Base-by-base conservation (phyloP, 1,140 invertebrate genomes). In the Dendroctonus valens region DNA sequence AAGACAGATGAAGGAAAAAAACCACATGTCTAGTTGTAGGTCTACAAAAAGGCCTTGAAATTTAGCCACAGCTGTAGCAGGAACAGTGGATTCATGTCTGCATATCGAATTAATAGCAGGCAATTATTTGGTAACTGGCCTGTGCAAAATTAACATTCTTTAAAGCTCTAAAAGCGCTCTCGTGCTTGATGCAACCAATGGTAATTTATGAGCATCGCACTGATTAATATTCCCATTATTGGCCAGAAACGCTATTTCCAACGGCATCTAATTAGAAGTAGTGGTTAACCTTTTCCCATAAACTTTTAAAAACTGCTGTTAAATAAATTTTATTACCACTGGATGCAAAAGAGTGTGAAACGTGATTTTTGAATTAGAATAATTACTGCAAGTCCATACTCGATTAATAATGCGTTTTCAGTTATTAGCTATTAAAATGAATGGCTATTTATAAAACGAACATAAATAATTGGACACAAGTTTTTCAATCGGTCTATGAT, bases 1-100 rank as follows among this genome's bases (percentile, higher is more conserved):
- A 59, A 55, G 52, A 40, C 61, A 64, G 61, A 64, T 64, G 61
- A 64, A 64, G 12, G 39, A 48, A 62, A 41, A 64, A 54, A 46
- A 54, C 15, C 58, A 44, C 41, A 55, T 64, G 39, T 62, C 42
- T 48, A 60, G 41, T 48, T 59, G 41, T 46, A n/a, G 41, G 44
- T 55, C 37, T 40, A 55, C 40, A 41, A 39, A 55, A 41, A 55
- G 53, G 38, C 53, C 53, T 55, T 55, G 53, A 55, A 41, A 41
- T 52, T 55, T 41, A 7, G 15, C 7, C 40, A 40, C 53, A 55
- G 53, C 53, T 55, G 53, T 38, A 55, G 53, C 39, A 55, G 15
- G 9, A 55, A 11, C 37, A 11, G 26, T 14, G 9, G 11, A 37
- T 11, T 26, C 51, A 11, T n/a, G 26, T 46, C 4, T 12, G 9